A percentile compares a stretch with the other conserved stretches of the same genome.
Conservation (phyloP, 2,888 invertebrate species). For the Noctua pronuba region DNA sequence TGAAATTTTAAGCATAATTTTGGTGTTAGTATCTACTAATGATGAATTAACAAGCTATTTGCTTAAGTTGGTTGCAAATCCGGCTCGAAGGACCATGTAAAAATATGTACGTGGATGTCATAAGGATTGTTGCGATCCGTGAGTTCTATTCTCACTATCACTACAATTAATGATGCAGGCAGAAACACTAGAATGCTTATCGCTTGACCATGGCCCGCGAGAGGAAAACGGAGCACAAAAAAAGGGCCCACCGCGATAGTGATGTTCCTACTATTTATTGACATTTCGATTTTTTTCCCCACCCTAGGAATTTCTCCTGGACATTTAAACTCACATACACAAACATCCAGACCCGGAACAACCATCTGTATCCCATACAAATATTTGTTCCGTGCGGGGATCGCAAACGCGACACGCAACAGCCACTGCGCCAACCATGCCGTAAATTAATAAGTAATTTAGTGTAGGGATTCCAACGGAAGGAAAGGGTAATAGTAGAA, state of each 20-base stretch:
- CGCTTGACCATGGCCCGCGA: neutral
- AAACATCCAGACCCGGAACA: too few species aligned
- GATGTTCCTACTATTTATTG: neutral
- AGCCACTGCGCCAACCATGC: too few species aligned
- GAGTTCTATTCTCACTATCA: neutral
- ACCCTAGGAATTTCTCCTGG: too few species aligned
- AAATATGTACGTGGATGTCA: neutral
- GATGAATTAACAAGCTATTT: neutral
- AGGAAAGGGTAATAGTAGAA: neutral
- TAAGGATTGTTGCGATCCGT: neutral
- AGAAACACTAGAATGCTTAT: neutral
- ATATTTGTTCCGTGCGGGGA: too few species aligned
- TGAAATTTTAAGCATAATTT: slow-evolving; percentile 18
- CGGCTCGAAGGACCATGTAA: slow-evolving; percentile 1
- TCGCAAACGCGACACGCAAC: too few species aligned
- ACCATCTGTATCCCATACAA: too few species aligned
- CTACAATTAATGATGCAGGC: neutral
- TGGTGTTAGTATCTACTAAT: neutral
- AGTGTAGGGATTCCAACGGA: neutral
- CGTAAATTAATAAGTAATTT: neutral
- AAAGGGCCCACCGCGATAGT: neutral
- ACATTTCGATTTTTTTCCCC: neutral
- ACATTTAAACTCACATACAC: too few species aligned
- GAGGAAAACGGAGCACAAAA: neutral
- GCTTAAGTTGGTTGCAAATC: neutral